Evolutionary conservation across 2,113 vertebrate genomes (phyloP).

Genomic region (Colistium nudipinnis): DNA sequence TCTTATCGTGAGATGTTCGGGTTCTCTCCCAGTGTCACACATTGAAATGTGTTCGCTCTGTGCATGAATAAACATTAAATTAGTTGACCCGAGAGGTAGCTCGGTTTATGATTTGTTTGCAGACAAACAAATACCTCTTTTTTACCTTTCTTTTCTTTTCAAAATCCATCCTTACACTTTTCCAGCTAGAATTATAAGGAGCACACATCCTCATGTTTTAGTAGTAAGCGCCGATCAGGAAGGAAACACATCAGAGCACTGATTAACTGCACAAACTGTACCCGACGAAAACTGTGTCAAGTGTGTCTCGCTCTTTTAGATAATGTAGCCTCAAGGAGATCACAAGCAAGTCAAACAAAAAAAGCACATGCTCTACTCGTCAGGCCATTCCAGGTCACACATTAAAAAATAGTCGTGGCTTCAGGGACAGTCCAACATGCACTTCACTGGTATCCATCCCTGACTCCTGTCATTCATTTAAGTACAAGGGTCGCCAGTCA

Average conservation of each 20-base stretch:
- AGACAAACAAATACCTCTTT: slow-evolving; percentile 4
- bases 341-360: slow-evolving; percentile 40
- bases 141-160: neutral
- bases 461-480: slow-evolving; percentile 27
- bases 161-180: neutral
- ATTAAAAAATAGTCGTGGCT: slow-evolving; percentile 31
- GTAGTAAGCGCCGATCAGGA: neutral
- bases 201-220: neutral
- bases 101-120: neutral
- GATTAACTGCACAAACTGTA: slow-evolving; percentile 23
- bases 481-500: neutral
- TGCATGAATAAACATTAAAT: slow-evolving; percentile 13
- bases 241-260: neutral
- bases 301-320: slow-evolving; percentile 17
- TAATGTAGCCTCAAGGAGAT: slow-evolving; percentile 53
- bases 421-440: slow-evolving; percentile 15
- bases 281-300: slow-evolving; percentile 54
- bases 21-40: slow-evolving; percentile 60
- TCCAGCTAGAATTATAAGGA: neutral
- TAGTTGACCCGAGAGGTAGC: slow-evolving; percentile 11
- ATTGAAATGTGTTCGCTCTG: slow-evolving; percentile 1
- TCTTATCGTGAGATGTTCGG: slow-evolving; percentile 52
- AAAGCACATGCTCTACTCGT: slow-evolving; percentile 40
- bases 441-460: slow-evolving; percentile 34
- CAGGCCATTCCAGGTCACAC: slow-evolving; percentile 5